Evolutionary conservation across 2,888 invertebrate genomes (phyloP).

Genomic region (Agriotes lineatus): DNA sequence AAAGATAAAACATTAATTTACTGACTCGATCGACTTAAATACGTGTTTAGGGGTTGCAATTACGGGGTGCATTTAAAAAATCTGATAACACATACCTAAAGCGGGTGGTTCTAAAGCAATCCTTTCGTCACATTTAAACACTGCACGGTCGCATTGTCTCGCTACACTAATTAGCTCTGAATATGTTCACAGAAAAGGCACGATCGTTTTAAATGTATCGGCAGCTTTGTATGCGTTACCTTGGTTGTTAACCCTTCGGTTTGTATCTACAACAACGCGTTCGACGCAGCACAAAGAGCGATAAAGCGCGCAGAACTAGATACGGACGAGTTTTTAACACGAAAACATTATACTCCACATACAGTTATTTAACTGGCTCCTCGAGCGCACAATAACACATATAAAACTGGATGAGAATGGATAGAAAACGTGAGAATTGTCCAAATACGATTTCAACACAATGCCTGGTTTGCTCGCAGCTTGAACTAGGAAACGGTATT

Average conservation of each 20-base stretch:
- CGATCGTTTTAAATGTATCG: neutral
- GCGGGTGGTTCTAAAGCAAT: no score
- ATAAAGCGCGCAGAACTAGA: slow-evolving; percentile 8
- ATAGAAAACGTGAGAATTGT: slow-evolving; percentile 38
- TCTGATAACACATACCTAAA: no score
- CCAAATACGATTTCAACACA: slow-evolving; percentile 14
- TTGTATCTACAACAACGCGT: slow-evolving; percentile 12
- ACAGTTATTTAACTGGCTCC: slow-evolving; percentile 34
- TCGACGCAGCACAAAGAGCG: slow-evolving; percentile 1
- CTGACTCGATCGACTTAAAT: no score
- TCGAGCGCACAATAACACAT: slow-evolving; percentile 3
- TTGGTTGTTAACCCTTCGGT: slow-evolving; percentile 2
- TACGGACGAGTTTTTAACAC: neutral
- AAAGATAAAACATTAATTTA: no score
- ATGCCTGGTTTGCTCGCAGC: no score
- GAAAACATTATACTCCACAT: slow-evolving; percentile 11
- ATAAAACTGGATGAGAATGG: slow-evolving; percentile 30
- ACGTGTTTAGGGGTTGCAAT: no score
- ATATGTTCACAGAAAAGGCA: neutral
- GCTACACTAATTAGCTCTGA: no score
- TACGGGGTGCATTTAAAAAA: no score
- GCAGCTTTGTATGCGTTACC: neutral
- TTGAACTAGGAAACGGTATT: no score
- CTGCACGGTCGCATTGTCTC: no score
- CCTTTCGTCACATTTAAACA: no score